phyloP scores from a whole-genome alignment of 2,113 vertebrate genomes.

The Strix uralensis region DNA sequence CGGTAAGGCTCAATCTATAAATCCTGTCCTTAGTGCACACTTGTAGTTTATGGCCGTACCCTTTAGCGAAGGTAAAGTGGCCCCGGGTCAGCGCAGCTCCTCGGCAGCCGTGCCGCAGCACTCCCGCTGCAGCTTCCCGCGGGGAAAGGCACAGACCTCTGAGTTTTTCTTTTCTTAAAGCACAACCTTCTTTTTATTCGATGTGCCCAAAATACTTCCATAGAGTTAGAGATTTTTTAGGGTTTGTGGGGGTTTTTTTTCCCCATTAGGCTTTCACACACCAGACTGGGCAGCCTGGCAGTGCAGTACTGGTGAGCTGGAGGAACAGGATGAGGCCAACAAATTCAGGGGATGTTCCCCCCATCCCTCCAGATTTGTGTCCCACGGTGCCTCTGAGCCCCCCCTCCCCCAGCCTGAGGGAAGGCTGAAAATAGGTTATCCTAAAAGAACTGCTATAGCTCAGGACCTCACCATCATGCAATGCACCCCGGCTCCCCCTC shows the following conservation, averaged over 20 bases:
- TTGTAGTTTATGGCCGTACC: neutral
- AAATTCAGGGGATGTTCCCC: neutral
- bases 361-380: neutral
- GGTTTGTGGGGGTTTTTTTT: too few relatives aligned
- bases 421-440: neutral
- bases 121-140: neutral
- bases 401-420: too few relatives aligned
- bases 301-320: neutral
- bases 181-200: neutral
- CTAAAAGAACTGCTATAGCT: neutral
- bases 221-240: neutral
- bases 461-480: accelerated
- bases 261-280: neutral
- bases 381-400: neutral
- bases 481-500: accelerated
- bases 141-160: neutral
- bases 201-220: neutral
- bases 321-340: neutral
- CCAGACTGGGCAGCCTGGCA: accelerated
- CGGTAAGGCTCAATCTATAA: slow-evolving; percentile 62
- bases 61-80: slow-evolving; percentile 19
- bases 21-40: slow-evolving; percentile 38
- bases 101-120: neutral
- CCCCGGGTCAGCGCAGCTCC: neutral
- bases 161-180: neutral